Base-by-base conservation (phyloP, 2,113 vertebrate genomes). In the Takifugu bimaculatus region DNA sequence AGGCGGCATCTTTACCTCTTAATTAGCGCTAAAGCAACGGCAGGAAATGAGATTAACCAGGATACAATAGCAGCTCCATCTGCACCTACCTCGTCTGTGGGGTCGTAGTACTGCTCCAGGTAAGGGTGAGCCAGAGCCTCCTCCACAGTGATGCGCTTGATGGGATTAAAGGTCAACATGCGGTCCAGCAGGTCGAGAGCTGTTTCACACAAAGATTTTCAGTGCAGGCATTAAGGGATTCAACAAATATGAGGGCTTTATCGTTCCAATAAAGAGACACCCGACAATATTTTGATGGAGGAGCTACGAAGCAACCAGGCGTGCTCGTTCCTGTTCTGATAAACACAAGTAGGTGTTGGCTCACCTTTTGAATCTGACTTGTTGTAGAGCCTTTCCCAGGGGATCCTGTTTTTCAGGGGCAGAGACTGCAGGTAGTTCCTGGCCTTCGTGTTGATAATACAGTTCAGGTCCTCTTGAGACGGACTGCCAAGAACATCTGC, bases 51-150 rank as follows among this genome's bases (percentile, higher is more conserved):
- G 35, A 39, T 39, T 11, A 39, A 39, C 11, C 9, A 11, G 35
- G 35, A 39, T 35, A 35, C 32, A 7, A 35, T 7, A 7, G 4
- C 32, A 35, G 32, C 32, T 35, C 9, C 35, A 39, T 39, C 35
- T 39, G 35, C 35, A 39, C 35, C n/a, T 75, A 94, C 93, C 93
- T 95, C 94, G 74, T 95, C 93, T 12, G 92, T 90, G 13, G 94
- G 94, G 55, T 95, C 94, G 1, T 94, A 95, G 92, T 95, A 95
- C 91, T 95, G 94, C 73, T 95, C 93, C 90, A 95, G 85, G 81
- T 95, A 95, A 60, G 92, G 91, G 65, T 95, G 94, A 57, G 92
- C 93, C 87, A 95, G 82, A 0, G 94, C 94, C 65, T 95, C 92
- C 68, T 94, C 93, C 50, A 95, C 94, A 1, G 89, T 94, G 87